Conservation (phyloP, 2,888 invertebrate genomes). For the Argynnis bischoffii region DNA sequence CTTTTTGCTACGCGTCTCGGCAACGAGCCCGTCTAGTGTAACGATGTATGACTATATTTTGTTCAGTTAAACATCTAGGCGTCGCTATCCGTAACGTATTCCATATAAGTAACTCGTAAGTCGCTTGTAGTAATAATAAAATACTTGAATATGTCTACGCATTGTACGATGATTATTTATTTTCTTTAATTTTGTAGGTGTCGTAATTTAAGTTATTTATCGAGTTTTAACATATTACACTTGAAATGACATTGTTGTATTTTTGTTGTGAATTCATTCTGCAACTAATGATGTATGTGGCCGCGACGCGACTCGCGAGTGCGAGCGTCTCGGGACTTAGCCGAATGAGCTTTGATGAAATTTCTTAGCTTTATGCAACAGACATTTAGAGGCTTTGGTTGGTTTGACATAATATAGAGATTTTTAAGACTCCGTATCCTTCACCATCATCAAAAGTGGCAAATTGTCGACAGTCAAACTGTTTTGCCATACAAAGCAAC, state of each 20-base stretch:
- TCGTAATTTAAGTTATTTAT: slow-evolving; percentile 77
- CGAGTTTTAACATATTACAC: slow-evolving; percentile 64
- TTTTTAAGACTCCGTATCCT: slow-evolving; percentile 8
- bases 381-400: slow-evolving; percentile 24
- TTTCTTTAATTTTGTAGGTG: slow-evolving; percentile 62
- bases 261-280: slow-evolving; percentile 38
- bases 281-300: slow-evolving; percentile 12
- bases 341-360: slow-evolving; percentile 18
- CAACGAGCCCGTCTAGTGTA: slow-evolving; percentile 66
- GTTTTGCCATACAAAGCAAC: slow-evolving; percentile 7
- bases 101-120: slow-evolving; percentile 74
- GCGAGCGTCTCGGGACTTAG: slow-evolving; percentile 10
- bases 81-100: slow-evolving; percentile 74
- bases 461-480: slow-evolving; percentile 10
- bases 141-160: slow-evolving; percentile 69
- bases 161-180: slow-evolving; percentile 81
- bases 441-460: slow-evolving; percentile 5
- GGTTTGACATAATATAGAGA: slow-evolving; percentile 13
- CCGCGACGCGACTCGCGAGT: not conserved
- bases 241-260: slow-evolving; percentile 62
- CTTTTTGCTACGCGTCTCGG: slow-evolving; percentile 72
- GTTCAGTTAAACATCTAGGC: slow-evolving; percentile 59
- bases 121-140: slow-evolving; percentile 71
- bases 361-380: slow-evolving; percentile 25
- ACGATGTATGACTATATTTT: slow-evolving; percentile 49